Evolutionary conservation across 2,888 invertebrate genomes (phyloP), one percentile per base, ranked within the genome.

Genomic region (Drosophila kambysellisi): DNA sequence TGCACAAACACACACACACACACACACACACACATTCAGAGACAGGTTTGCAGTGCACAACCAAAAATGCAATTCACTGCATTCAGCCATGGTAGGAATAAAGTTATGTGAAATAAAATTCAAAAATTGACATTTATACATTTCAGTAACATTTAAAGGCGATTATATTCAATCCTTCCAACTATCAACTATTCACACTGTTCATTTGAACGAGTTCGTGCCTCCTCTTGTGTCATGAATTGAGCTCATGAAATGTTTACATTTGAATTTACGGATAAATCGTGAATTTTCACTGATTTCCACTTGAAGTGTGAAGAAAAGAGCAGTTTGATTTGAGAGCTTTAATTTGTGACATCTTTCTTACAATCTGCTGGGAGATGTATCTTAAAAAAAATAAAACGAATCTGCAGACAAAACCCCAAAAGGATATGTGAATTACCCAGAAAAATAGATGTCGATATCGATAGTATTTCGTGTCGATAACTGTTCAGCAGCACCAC

Each of bases 61-160:
- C 66, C 70, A 62, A 79, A 79, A 77, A 53, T 66, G 53, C 50
- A 61, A 64, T 79, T 66, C 60, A 63, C 60, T 65, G 75, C 56
- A 66, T 43, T 46, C 33, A 33, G 17, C 41, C 64, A 46, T 58
- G 29, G 51, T 50, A 37, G 33, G n/a, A 25, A 51, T 30, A 17
- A 51, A 41, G 35, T 25, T 20, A 41, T 39, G 15, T 35, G 29
- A 53, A 59, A 32, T 33, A 30, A 51, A 32, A 52, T 8, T 11
- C 11, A 35, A 32, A 41, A 30, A 59, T 32, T 46, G 20, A 61
- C 43, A 62, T 35, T 48, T 37, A 43, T 43, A 17, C 11, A 29
- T 53, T 53, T 29, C 20, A 62, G 57, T 43, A 61, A 67, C 53
- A 53, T 66, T 61, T 73, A 61, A 74, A 61, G 56, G 39, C 56